A percentile compares a stretch with the other conserved stretches of the same genome.
phyloP scores from a whole-genome alignment of 2,888 invertebrate species.

The Xanthorhoe spadicearia region DNA sequence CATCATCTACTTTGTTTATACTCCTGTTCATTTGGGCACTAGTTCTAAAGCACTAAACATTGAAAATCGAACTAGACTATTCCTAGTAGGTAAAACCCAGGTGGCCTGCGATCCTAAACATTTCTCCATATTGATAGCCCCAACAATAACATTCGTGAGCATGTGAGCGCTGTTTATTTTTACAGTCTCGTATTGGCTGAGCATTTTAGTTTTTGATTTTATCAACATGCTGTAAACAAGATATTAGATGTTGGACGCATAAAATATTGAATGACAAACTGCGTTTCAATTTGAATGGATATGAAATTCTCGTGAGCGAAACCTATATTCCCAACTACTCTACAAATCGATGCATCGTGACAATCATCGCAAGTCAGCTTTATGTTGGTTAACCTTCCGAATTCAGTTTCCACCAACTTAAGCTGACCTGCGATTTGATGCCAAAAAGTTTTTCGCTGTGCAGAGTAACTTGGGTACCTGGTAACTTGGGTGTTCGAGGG shows the following conservation, averaged over 20 bases:
- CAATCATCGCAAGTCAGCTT: too few species aligned
- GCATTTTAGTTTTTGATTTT: slow-evolving; percentile 31
- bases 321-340: too few species aligned
- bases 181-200: slow-evolving; percentile 34
- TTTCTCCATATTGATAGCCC: slow-evolving; percentile 40
- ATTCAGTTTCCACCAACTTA: too few species aligned
- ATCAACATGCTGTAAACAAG: slow-evolving; percentile 30
- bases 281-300: too few species aligned
- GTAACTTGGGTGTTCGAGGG: too few species aligned
- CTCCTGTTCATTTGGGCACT: not conserved
- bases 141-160: slow-evolving; percentile 45
- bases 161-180: slow-evolving; percentile 42
- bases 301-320: too few species aligned
- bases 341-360: too few species aligned
- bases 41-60: slow-evolving; percentile 15
- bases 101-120: slow-evolving; percentile 39
- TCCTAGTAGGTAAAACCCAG: slow-evolving; percentile 37
- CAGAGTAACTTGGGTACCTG: too few species aligned
- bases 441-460: too few species aligned
- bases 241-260: slow-evolving; percentile 5
- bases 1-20: not conserved
- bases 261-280: not conserved
- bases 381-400: too few species aligned
- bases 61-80: slow-evolving; percentile 18
- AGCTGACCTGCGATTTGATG: too few species aligned